Base-by-base conservation (phyloP, 2,113 vertebrate species). In the Cacatua alba region DNA sequence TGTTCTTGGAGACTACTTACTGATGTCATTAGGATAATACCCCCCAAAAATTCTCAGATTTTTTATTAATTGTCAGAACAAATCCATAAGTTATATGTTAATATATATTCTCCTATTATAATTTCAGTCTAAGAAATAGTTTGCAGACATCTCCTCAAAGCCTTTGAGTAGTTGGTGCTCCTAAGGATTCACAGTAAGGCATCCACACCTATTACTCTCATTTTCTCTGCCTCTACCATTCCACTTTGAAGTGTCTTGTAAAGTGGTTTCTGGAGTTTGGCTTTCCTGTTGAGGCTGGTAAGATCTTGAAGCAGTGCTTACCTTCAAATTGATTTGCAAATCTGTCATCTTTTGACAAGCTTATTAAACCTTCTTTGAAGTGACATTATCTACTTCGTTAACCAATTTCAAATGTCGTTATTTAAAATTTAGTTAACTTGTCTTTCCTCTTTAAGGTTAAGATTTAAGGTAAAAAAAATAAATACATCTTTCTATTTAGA, bases 301-400 rank as follows among this genome's bases (percentile, higher is more conserved):
- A 74, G 67, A 57, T 93, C 94, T 93, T 83, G 60, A 83, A 93
- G 72, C 21, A 31, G 21, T 84, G 28, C 65, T 75, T 78, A 84
- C 63, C 51, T 92, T 77, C 44, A 90, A 60, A 77, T 26, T 88
- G 52, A 74, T 75, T 91, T 83, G 53, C 81, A 71, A 82, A 93
- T 81, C 65, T 90, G 28, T 82, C 10, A 5, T 72, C 65, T 3
- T 92, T 90, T 95, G 64, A 79, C 67, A 60, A 88, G 49, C 59
- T 82, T 76, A 81, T 86, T 96, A 85, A 68, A 49, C 43, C 83
- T 80, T 24, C 63, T 92, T 88, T 91, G 74, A 90, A 92, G 75
- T 94, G 55, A 57, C 75, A 87, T 37, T 84, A 71, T 75, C 69
- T 88, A 33, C 82, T 86, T 92, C 80, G 31, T 35, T 86, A 88